These are phyloP conservation scores for Drosophila pseudoananassae DNA, from an alignment of 1,140 invertebrate genomes.

Conservation along the genomic window DNA sequence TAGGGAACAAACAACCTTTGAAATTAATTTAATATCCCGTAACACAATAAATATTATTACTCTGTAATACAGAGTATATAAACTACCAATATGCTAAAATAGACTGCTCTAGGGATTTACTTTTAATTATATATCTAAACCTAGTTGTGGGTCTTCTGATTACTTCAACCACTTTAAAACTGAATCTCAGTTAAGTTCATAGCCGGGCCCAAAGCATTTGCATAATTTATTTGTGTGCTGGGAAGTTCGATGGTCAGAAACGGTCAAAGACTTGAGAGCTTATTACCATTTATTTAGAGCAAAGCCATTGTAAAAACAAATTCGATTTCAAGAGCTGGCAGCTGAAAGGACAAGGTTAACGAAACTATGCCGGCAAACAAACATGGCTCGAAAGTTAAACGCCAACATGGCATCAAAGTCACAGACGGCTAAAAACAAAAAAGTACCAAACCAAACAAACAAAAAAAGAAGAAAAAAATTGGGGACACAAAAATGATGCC, in stretches of 20 bases:
- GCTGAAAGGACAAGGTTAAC: conserved; percentile 25
- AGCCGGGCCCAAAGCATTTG: conserved; percentile 47
- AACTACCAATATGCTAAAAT: too few species aligned
- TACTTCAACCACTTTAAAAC: conserved; percentile 19
- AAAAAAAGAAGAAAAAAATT: background rate
- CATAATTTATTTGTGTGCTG: conserved; percentile 69
- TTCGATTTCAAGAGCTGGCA: conserved; percentile 54
- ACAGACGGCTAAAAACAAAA: conserved; percentile 27
- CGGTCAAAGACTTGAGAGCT: conserved; percentile 68
- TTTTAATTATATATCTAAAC: background rate
- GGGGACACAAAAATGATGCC: conserved; percentile 9
- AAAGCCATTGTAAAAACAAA: conserved; percentile 57
- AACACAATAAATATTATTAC: too few species aligned
- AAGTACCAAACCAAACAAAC: background rate
- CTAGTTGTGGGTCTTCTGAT: background rate
- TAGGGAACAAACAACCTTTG: background rate
- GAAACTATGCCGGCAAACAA: conserved; percentile 46
- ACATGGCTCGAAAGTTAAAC: conserved; percentile 55
- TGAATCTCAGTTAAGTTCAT: conserved; percentile 25
- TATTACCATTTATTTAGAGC: conserved; percentile 73
- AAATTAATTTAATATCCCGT: background rate
- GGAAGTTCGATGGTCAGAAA: conserved; percentile 37
- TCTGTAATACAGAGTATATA: too few species aligned
- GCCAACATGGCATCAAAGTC: conserved; percentile 21
- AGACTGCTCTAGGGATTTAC: background rate